Conservation (phyloP, 2,888 invertebrate species). For the Archips crataeganus region DNA sequence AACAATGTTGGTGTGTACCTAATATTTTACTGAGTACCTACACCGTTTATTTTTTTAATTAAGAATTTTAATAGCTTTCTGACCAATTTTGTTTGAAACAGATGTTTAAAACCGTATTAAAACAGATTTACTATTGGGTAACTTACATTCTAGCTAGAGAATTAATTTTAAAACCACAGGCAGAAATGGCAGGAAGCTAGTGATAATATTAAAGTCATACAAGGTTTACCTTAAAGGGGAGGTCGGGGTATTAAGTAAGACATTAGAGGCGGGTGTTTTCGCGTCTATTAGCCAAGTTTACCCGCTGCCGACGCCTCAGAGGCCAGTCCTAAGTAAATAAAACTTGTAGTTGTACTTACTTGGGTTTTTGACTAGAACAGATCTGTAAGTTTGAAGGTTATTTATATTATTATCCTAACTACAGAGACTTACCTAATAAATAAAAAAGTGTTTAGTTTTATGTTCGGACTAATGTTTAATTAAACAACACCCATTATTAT, state of each 20-base stretch:
- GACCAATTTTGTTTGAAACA: no score
- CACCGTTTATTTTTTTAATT: no score
- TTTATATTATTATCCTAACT: neutral
- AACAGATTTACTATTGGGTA: neutral
- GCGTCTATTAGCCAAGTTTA: slow-evolving; percentile 35
- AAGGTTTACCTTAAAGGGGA: slow-evolving; percentile 13
- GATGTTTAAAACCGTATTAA: no score
- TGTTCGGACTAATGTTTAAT: no score
- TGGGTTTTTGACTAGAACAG: neutral
- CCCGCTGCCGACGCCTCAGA: slow-evolving; percentile 22
- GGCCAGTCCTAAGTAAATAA: slow-evolving; percentile 38
- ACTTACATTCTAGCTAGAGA: no score
- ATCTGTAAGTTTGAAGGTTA: neutral
- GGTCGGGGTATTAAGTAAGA: slow-evolving; percentile 17
- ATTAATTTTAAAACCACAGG: neutral
- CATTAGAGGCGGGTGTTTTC: slow-evolving; percentile 25
- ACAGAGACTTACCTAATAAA: no score
- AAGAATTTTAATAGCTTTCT: no score
- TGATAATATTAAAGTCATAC: slow-evolving; percentile 16
- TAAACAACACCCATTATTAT: no score
- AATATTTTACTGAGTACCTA: no score
- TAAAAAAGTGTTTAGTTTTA: no score
- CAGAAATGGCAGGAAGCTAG: neutral
- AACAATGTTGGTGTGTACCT: no score
- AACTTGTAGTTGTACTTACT: slow-evolving; percentile 23